Evolutionary conservation across 2,113 vertebrate species (phyloP), one percentile per base, ranked within the genome.

Genomic region (Diphyllodes magnificus): DNA sequence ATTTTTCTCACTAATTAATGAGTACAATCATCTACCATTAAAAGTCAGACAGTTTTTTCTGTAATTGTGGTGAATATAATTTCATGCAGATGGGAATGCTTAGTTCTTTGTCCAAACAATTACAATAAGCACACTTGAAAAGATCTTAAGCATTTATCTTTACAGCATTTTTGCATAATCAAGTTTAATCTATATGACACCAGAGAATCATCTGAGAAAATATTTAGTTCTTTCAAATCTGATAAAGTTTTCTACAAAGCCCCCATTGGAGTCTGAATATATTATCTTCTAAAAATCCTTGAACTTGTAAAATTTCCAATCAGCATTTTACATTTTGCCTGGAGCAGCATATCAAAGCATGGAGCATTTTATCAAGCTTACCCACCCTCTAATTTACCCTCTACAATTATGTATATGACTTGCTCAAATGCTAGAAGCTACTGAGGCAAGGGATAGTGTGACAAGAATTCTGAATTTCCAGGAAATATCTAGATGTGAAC

Each of bases 271-370:
- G 50, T 65, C 24, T 86, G 94, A 94, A 94, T 95, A 86, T 56
- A 93, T 96, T 90, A 96, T 94, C 90, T 96, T 88, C 88, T 95
- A 95, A 79, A 93, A 91, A 86, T 93, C 91, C 93, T 87, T 85
- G 84, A 97, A 94, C 85, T 91, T 92, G 78, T 31, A 95, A 78
- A 88, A 90, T 90, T 92, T 94, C 87, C 83, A 91, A 82, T 92
- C 87, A 93, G 65, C 37, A 0, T 79, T 93, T 83, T 92, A 90
- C 93, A 95, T 84, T 95, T 94, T 84, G 94, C 94, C 92, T 88
- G 83, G 69, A 95, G 94, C 68, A 95, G 57, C 37, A 40, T 86
- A 96, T 95, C 82, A 96, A 92, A 95, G 92, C 77, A 95, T 1
- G 4, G 44, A 94, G n/a, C 51, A 73, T 53, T 95, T 93, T 95